Base-by-base conservation (phyloP, 2,797 vertebrate species). In the Adrianichthys oophorus region DNA sequence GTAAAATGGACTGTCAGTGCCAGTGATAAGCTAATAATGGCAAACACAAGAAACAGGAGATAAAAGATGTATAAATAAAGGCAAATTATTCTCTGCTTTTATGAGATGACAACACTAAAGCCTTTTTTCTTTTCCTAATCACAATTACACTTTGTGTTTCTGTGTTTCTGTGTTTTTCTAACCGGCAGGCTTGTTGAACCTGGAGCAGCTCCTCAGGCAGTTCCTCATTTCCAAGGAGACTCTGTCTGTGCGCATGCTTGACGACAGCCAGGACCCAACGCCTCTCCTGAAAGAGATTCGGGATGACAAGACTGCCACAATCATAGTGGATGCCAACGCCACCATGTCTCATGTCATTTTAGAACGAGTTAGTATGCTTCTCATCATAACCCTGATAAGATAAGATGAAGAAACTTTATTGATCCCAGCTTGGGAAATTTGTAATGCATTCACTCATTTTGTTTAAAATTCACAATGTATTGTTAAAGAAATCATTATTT, bases 201-300 rank as follows among this genome's bases (percentile, higher is more conserved):
- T 98, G 62, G 97, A 99, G 93, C 94, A 94, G 89, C 89, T 99
- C 85, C 93, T 99, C 54, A 91, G 96, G 54, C 96, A 98, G 84
- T 99, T 98, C 91, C 97, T 98, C 55, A 98, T 99, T 85, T 98
- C 97, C 84, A 98, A 97, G 93, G 97, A 99, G 80, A 98, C 96
- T 0, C 93, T 98, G 57, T 98, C 96, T 0, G 95, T 98, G 68
- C 94, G 97, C 80, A 97, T 99, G 96, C 86, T 98, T 63, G 97
- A 98, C 16, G 95, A 98, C 86, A 97, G 94, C 84, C 89, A 95
- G 82, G 97, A 98, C 60, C 97, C 97, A 5, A 98, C 95, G 10
- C 95, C 97, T 0, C 93, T 98, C 41, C 91, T 98, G 16, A 99
- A 99, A 84, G 97, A 99, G 89, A 97, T 99, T 70, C 87, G 97